Evolutionary conservation across 2,888 invertebrate species (phyloP), one percentile per base, ranked within the genome.

Genomic region (Chironomus tentans): DNA sequence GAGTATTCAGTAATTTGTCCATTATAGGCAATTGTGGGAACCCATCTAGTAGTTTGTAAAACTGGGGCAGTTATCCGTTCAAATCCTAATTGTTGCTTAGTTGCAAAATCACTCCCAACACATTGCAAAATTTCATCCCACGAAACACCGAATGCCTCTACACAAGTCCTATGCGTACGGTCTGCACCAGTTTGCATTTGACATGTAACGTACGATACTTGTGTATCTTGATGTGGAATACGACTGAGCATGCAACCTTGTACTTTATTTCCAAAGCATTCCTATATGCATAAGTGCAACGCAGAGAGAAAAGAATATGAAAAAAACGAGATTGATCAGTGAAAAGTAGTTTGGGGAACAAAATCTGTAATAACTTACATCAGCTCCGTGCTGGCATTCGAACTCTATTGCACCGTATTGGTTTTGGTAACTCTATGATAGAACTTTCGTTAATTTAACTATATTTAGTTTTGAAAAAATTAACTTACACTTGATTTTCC

Each of bases 301-400:
- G 38, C 10, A 10, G 10, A 38, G 10, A 38, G 7, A 38, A 38
- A 38, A 38, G 38, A 38, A 38, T 38, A 10, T n/a, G n/a, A 38
- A 2, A 1, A 10, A 38, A 38, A 38, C 10, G 38, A 38, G 38
- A 38, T 38, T 38, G 38, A 10, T 38, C 7, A 38, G 2, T 50
- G 13, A 38, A 38, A 38, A 38, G 38, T 38, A 38, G 38, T 38
- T 10, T 38, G 10, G 10, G 38, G 2, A 10, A 38, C 10, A 38
- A 38, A 28, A 38, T 38, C 28, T 38, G 38, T 38, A 38, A 13
- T 65, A 21, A 22, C 65, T 65, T 24, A 65, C 65, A 0, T 82
- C 78, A 0, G 87, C 85, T 0, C 90, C 90, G 79, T 90, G 90
- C 81, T 90, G 90, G 79, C 90, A 90, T 77, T 82, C 80, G 79